phyloP scores from a whole-genome alignment of 1,140 invertebrate genomes.

The Drosophila bipectinata region DNA sequence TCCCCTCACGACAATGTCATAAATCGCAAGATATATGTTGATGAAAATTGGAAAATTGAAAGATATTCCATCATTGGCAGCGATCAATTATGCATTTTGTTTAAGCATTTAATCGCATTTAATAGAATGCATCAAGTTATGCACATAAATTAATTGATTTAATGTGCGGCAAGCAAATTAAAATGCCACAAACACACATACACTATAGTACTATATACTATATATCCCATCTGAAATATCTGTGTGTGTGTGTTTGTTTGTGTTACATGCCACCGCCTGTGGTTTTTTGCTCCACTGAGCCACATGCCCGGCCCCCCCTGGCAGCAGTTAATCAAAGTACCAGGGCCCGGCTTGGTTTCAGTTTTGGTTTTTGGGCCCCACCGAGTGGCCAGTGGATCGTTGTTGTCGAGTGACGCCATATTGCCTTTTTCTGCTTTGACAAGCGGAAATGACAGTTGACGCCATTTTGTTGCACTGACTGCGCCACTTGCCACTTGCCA shows the following conservation, averaged over 20 bases:
- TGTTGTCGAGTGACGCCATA: slow-evolving; percentile 20
- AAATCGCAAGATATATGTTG: slow-evolving; percentile 8
- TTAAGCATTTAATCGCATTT: slow-evolving; percentile 57
- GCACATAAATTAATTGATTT: slow-evolving; percentile 70
- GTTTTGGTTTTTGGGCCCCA: not conserved
- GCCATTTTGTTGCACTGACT: slow-evolving; percentile 39
- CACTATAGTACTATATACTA: not conserved
- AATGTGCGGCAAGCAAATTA: slow-evolving; percentile 54
- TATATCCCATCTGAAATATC: no score
- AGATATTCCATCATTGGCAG: slow-evolving; percentile 28
- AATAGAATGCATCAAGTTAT: slow-evolving; percentile 55
- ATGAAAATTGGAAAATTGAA: slow-evolving; percentile 23
- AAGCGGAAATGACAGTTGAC: slow-evolving; percentile 56
- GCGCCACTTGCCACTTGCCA: not conserved
- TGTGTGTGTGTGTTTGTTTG: not conserved
- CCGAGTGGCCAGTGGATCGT: not conserved
- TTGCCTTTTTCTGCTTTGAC: slow-evolving; percentile 50
- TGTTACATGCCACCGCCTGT: slow-evolving; percentile 12
- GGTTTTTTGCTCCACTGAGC: slow-evolving; percentile 13
- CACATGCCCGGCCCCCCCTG: slow-evolving; percentile 1
- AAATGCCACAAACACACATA: slow-evolving; percentile 46
- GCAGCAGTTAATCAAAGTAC: slow-evolving; percentile 47
- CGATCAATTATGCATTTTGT: slow-evolving; percentile 64
- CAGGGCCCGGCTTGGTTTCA: not conserved
- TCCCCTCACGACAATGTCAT: slow-evolving; percentile 12